A percentile compares a stretch with the other conserved stretches of the same genome.
phyloP scores from a whole-genome alignment of 2,797 vertebrate genomes.

The Pteropus rufus region DNA sequence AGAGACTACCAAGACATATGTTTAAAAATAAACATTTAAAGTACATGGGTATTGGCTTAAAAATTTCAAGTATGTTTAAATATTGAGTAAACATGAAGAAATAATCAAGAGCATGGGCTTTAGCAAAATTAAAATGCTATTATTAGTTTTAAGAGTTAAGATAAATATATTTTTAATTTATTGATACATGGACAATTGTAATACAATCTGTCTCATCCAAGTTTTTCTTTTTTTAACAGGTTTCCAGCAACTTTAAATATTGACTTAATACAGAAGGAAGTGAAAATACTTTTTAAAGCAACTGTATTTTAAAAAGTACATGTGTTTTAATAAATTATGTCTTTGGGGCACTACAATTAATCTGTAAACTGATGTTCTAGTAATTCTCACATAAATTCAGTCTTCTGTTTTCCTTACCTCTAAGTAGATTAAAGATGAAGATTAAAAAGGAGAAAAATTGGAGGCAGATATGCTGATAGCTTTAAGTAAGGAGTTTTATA shows the following conservation, averaged over 20 bases:
- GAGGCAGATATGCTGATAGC: background rate
- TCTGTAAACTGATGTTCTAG: background rate
- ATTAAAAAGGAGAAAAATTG: background rate
- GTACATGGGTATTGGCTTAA: background rate
- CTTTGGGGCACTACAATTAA: background rate
- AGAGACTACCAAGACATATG: background rate
- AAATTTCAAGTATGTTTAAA: background rate
- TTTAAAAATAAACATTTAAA: constrained; percentile 25
- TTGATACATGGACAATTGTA: background rate
- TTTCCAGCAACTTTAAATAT: background rate
- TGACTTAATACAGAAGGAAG: background rate
- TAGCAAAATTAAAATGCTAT: background rate
- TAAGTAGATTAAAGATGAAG: background rate
- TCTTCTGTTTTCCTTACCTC: background rate
- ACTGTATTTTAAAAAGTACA: background rate
- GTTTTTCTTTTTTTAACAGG: background rate
- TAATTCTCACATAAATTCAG: background rate
- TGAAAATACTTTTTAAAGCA: background rate
- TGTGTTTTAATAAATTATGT: background rate
- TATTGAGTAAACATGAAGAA: background rate
- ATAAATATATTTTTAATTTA: background rate
- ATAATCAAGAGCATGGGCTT: background rate
- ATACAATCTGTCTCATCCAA: background rate
- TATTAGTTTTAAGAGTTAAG: background rate
- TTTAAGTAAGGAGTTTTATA: background rate